Percentiles rank a stretch among this genome's conserved stretches.
Evolutionary conservation across 2,797 vertebrate genomes (phyloP).

Genomic region (Lagocephalus sceleratus): DNA sequence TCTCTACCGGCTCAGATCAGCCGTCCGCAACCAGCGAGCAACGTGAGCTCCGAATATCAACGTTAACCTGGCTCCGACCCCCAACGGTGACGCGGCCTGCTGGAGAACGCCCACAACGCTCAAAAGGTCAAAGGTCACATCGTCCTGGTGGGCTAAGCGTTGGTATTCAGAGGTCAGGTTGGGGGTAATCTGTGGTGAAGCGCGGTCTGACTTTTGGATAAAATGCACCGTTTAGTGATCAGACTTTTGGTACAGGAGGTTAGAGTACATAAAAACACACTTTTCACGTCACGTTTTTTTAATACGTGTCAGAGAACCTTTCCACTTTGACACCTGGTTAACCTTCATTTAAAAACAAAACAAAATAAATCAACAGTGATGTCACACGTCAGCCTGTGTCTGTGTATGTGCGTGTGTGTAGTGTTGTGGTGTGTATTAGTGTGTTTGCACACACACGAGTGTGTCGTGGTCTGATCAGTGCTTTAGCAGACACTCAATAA

Average conservation of each 20-base stretch:
- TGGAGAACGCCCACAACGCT: conserved; percentile 15
- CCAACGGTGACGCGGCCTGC: conserved; percentile 28
- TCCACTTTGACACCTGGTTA: conserved; percentile 63
- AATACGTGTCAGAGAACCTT: conserved; percentile 62
- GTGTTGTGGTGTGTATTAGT: conserved; percentile 46
- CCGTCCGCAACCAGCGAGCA: conserved; percentile 37
- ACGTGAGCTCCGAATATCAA: conserved; percentile 50
- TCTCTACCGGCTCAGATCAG: conserved; percentile 44
- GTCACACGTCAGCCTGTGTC: conserved; percentile 75
- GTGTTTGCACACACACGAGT: conserved; percentile 38
- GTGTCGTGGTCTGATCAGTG: conserved; percentile 66
- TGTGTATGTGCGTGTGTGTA: conserved; percentile 60
- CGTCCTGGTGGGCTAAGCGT: conserved; percentile 21
- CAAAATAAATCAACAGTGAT: conserved; percentile 79
- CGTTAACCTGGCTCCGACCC: conserved; percentile 17
- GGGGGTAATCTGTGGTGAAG: conserved; percentile 43
- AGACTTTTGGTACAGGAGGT: conserved; percentile 92
- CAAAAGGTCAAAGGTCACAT: conserved; percentile 30
- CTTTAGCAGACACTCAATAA: conserved; percentile 66
- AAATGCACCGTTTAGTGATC: conserved; percentile 67
- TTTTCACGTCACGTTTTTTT: conserved; percentile 63
- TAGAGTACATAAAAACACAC: conserved; percentile 76
- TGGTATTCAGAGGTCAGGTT: conserved; percentile 44
- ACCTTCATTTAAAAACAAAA: conserved; percentile 76
- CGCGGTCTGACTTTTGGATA: conserved; percentile 60